Evolutionary conservation across 2,888 invertebrate species (phyloP).

Genomic region (Melieria crassipennis): DNA sequence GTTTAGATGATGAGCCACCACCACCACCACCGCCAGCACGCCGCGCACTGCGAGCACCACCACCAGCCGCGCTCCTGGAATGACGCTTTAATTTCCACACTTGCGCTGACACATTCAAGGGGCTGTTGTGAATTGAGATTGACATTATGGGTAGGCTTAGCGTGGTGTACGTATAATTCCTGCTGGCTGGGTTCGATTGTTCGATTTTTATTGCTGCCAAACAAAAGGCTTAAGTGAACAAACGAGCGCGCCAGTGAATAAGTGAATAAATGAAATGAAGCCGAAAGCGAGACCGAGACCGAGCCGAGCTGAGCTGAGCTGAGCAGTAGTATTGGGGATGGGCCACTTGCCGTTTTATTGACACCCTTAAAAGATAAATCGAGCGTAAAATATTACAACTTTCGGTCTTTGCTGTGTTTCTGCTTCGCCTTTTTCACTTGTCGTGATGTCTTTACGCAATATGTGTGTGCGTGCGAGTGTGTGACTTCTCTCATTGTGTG

Average conservation of each 20-base stretch:
- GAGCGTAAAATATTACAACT: constrained; percentile 63
- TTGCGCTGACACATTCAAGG: constrained; percentile 61
- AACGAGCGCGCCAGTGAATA: constrained; percentile 23
- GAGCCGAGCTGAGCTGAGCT: constrained; percentile 22
- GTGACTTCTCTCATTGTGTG: too few species aligned
- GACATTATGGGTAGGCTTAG: constrained; percentile 53
- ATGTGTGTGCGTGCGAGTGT: too few species aligned
- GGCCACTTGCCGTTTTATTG: constrained; percentile 38
- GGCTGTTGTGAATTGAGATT: constrained; percentile 49
- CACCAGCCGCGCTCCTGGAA: constrained; percentile 34
- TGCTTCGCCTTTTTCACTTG: neutral
- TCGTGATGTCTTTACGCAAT: too few species aligned
- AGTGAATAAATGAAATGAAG: constrained; percentile 27
- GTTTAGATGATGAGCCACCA: constrained; percentile 11
- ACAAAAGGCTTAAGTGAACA: constrained; percentile 59
- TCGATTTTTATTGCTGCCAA: constrained; percentile 58
- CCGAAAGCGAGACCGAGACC: constrained; percentile 14
- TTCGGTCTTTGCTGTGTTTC: constrained; percentile 45
- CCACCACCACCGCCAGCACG: neutral
- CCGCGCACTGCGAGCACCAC: neutral
- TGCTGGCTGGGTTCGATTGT: constrained; percentile 19
- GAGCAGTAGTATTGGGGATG: constrained; percentile 39
- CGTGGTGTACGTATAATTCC: constrained; percentile 44
- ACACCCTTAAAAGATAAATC: constrained; percentile 55
- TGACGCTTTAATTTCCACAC: constrained; percentile 55